Percentiles rank a stretch among this genome's conserved stretches.
These are phyloP conservation scores for Ascaphus truei DNA, from an alignment of 2,113 vertebrate genomes.

Conservation along the genomic window DNA sequence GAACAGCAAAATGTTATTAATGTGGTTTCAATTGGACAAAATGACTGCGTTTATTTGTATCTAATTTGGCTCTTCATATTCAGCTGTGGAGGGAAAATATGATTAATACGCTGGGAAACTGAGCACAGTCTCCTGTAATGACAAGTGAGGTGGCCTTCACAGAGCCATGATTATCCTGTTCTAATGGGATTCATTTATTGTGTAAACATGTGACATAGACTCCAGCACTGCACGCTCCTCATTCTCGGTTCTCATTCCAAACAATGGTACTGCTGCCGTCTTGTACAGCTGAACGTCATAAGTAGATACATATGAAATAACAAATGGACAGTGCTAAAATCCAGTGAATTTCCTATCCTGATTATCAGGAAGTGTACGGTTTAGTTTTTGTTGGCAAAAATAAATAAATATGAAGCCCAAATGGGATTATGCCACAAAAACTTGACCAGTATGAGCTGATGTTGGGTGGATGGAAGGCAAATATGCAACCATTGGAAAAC, in stretches of 20 bases:
- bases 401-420: constrained; percentile 39
- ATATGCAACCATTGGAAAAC: neutral
- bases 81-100: constrained; percentile 40
- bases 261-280: too few species aligned
- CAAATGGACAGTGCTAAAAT: too few species aligned
- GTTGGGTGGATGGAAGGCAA: accelerated
- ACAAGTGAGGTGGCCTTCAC: constrained; percentile 48
- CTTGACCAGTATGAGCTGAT: constrained; percentile 28
- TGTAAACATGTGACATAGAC: constrained; percentile 51
- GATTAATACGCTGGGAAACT: constrained; percentile 51
- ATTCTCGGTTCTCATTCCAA: too few species aligned
- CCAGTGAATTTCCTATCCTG: too few species aligned
- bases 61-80: constrained; percentile 24
- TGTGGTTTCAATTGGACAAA: constrained; percentile 17
- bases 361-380: too few species aligned
- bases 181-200: constrained; percentile 54
- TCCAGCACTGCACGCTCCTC: constrained; percentile 24
- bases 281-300: too few species aligned
- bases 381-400: too few species aligned
- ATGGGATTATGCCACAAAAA: constrained; percentile 47
- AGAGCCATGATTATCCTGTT: constrained; percentile 45
- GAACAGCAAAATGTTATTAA: constrained; percentile 16
- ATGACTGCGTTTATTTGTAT: constrained; percentile 29
- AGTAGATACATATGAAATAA: too few species aligned
- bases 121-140: constrained; percentile 45